Evolutionary conservation across 2,888 invertebrate genomes (phyloP), one percentile per base, ranked within the genome.

Genomic region (Drosophila limbata): DNA sequence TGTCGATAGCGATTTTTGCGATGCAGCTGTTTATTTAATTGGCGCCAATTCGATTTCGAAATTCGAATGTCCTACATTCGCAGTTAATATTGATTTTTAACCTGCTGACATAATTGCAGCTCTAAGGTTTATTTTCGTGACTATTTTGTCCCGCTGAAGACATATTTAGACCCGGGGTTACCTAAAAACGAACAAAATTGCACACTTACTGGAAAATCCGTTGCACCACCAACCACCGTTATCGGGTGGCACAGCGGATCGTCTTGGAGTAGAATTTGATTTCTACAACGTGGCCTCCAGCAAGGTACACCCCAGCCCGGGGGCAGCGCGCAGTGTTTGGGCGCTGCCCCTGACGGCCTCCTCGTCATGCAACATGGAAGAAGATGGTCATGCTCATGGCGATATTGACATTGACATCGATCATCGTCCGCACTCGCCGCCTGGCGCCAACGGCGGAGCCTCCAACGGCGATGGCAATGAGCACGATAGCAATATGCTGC

Each of bases 281-380:
- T 90, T 90, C 90, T 91, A 90, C 91, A 92, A 90, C 91, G 92
- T 92, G 92, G 92, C 92, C 84, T 92, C 92, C 90, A 90, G 90
- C 89, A 91, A 95, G 93, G 96, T 96, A 93, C 96, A 95, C 92
- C 96, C 97, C 76, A 96, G 96, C 93, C 96, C 96, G 93, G 97
- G 97, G 94, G 96, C 96, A 93, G 97, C 97, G 93, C 96, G 96
- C 92, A 97, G 96, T 93, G 96, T 97, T 92, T 97, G 97, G 97
- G 96, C 96, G 93, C 94, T 96, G 94, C 95, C 95, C 93, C 94
- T 94, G 93, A 95, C 95, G 93, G 95, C 95, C 92, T 95, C 95
- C 79, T 96, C 95, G 92, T 95, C 95, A 79, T 96, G 96, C 93
- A 95, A 95, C 88, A 96, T 96, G 96, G 96, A 96, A 79, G 93